A percentile compares a stretch with the other conserved stretches of the same genome.
Conservation (phyloP, 2,888 invertebrate genomes). For the Trisateles emortualis region DNA sequence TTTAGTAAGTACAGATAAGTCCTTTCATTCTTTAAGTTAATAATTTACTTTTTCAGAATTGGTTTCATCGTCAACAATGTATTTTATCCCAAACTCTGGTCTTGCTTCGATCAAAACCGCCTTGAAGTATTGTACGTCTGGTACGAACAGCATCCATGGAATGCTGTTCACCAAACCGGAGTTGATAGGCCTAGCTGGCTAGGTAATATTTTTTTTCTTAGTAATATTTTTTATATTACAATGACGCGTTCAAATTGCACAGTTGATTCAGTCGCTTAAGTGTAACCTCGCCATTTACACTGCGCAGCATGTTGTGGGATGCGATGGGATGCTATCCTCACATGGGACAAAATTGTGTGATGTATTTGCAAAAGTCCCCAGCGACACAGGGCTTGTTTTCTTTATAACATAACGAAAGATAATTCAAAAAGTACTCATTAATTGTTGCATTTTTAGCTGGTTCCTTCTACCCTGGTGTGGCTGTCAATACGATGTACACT, state of each 20-base stretch:
- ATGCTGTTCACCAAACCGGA: slow-evolving; percentile 77
- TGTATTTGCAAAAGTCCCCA: too few relatives aligned
- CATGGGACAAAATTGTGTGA: too few relatives aligned
- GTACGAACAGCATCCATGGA: slow-evolving; percentile 76
- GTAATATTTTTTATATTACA: not conserved
- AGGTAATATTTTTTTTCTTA: slow-evolving; percentile 51
- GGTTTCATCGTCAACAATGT: slow-evolving; percentile 80
- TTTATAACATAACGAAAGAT: too few relatives aligned
- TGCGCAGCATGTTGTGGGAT: too few relatives aligned
- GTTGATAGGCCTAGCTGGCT: slow-evolving; percentile 81
- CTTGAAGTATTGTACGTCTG: slow-evolving; percentile 84
- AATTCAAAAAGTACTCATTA: not conserved
- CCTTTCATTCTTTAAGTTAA: not conserved
- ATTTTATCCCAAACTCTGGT: slow-evolving; percentile 79
- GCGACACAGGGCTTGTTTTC: too few relatives aligned
- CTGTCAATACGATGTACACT: slow-evolving; percentile 72
- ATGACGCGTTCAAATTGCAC: not conserved
- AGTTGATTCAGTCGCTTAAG: too few relatives aligned
- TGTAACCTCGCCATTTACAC: too few relatives aligned
- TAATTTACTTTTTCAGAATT: slow-evolving; percentile 62
- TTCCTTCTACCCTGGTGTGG: slow-evolving; percentile 78
- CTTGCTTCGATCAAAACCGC: slow-evolving; percentile 80
- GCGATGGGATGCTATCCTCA: too few relatives aligned
- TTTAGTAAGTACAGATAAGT: too few relatives aligned
- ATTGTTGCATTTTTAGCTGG: slow-evolving; percentile 6